Evolutionary conservation across 2,113 vertebrate genomes (phyloP), one percentile per base, ranked within the genome.

Genomic region (Microtus pennsylvanicus): DNA sequence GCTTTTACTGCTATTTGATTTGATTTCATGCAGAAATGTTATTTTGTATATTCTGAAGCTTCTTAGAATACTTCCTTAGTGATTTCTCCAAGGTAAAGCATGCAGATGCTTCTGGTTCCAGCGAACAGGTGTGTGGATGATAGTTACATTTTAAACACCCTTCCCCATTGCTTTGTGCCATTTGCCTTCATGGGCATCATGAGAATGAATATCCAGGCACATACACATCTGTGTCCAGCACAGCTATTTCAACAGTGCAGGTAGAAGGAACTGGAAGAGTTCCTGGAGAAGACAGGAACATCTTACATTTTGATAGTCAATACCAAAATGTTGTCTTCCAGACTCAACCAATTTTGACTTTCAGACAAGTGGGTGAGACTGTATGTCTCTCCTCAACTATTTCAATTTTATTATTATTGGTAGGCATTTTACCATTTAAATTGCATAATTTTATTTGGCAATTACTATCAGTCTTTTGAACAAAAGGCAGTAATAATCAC

Each of bases 71-170:
- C 16, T 70, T 80, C 63, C 47, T 42, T 16, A 10, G 50, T 78
- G 65, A 52, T 21, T 42, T 69, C 89, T 78, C 30, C 33, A 19
- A 81, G 67, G 67, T 50, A 80, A 78, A 52, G 30, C 65, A 33
- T 7, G 7, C 5, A 26, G 38, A 35, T 17, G 14, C 0, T 19
- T 17, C 70, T 67, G 0, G 0, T 24, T n/a, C 50, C 81, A 58
- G 45, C n/a, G n/a, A 45, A 30, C 28, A 85, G 81, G 42, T 63
- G 1, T 26, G 10, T 30, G 16, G 1, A 1, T 63, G 17, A 22
- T 3, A 65, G 58, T 6, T 16, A 19, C 33, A 58, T 63, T 38
- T 26, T 55, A 67, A 86, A 22, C 16, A 10, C 7, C 4, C 0
- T 1, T 38, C 35, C 35, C 76, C 30, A 1, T 38, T n/a, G 72